Conservation (phyloP, 2,797 vertebrate species). For the Crocodylus rhombifer region DNA sequence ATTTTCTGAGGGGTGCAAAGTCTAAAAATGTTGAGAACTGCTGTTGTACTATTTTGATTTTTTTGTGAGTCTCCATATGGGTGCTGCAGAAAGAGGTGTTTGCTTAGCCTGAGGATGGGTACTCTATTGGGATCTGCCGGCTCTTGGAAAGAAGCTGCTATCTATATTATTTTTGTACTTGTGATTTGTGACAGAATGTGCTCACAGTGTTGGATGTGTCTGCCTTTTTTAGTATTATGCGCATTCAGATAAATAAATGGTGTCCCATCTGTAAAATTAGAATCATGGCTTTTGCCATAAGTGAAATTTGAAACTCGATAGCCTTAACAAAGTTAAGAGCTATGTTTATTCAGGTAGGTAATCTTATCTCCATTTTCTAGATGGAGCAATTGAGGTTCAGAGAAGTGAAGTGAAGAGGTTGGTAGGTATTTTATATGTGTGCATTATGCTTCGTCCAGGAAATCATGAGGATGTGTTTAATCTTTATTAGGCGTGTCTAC, state of each 20-base stretch:
- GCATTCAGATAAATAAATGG: neutral
- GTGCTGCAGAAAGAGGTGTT: neutral
- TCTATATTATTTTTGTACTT: neutral
- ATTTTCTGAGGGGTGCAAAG: no score
- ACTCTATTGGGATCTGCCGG: neutral
- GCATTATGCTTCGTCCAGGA: neutral
- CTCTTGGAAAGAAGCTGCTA: slow-evolving; percentile 4
- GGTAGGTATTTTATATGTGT: neutral
- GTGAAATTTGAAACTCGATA: neutral
- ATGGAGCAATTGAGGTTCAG: neutral
- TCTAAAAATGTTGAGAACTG: no score
- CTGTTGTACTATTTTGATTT: neutral
- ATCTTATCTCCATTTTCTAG: neutral
- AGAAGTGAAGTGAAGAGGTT: neutral
- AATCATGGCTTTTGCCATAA: neutral
- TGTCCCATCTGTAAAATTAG: neutral
- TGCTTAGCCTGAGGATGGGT: neutral
- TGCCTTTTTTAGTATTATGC: neutral
- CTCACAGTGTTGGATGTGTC: neutral
- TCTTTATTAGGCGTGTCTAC: neutral
- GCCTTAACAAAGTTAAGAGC: no score
- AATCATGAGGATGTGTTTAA: neutral
- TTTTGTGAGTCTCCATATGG: neutral
- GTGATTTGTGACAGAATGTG: neutral
- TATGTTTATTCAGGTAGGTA: no score